Conservation (phyloP, 2,797 vertebrate genomes). For the Gymnothorax javanicus region DNA sequence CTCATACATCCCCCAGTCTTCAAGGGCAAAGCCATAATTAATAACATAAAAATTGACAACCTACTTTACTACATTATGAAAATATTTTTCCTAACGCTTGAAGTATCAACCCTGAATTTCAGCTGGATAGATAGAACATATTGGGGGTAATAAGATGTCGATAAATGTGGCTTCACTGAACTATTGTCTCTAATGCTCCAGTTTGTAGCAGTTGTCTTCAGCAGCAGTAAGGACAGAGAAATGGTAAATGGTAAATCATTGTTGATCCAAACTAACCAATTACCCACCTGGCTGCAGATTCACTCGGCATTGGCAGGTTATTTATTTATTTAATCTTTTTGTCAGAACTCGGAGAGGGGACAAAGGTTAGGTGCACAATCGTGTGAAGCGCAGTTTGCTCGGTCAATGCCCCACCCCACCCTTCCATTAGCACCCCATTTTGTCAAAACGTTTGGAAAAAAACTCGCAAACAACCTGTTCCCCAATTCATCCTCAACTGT, state of each 20-base stretch:
- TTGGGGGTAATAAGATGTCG: not conserved
- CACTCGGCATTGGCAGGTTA: conserved; percentile 29
- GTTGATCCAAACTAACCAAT: conserved; percentile 40
- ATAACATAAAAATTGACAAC: not conserved
- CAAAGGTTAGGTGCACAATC: conserved; percentile 25
- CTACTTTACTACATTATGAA: not conserved
- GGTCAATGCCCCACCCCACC: conserved; percentile 7
- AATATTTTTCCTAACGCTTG: not conserved
- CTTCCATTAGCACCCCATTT: not conserved
- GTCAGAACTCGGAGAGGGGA: conserved; percentile 6
- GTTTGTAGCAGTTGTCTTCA: not conserved
- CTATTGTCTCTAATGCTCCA: not conserved
- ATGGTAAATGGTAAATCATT: conserved; percentile 34
- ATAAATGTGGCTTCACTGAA: not conserved
- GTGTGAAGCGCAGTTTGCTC: not conserved
- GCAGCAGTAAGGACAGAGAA: not conserved
- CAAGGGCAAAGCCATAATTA: not conserved
- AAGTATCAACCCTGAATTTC: not conserved
- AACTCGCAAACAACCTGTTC: not conserved
- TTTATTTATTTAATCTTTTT: not conserved
- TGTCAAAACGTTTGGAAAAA: not conserved
- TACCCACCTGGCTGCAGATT: conserved; percentile 23
- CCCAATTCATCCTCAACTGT: not conserved
- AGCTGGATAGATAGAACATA: not conserved
- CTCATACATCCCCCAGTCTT: not conserved